These are phyloP conservation scores for Callipepla squamata DNA, from an alignment of 2,113 vertebrate species.

Conservation along the genomic window DNA sequence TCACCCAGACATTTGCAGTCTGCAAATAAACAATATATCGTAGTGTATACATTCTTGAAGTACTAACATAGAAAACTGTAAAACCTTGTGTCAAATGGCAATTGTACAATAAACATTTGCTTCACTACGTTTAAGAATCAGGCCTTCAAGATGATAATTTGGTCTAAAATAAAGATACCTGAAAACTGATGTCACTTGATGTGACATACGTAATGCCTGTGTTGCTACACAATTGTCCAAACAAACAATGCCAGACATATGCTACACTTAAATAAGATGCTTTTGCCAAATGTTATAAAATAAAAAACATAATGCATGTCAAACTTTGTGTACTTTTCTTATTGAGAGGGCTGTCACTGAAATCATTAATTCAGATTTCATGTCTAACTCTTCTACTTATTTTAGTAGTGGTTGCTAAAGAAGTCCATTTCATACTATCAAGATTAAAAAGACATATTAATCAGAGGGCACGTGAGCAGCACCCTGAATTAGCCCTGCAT, in stretches of 20 bases:
- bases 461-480: neutral
- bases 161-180: neutral
- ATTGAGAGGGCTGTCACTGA: neutral
- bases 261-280: neutral
- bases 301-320: neutral
- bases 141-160: neutral
- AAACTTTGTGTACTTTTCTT: neutral
- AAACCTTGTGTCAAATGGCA: constrained; percentile 47
- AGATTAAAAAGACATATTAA: neutral
- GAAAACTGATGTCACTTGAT: neutral
- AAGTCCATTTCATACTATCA: neutral
- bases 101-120: neutral
- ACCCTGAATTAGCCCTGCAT: neutral
- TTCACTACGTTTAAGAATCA: neutral
- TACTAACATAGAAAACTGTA: constrained; percentile 52
- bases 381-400: neutral
- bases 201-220: neutral
- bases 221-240: neutral
- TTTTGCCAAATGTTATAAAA: neutral
- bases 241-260: neutral
- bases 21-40: constrained; percentile 65
- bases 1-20: constrained; percentile 64
- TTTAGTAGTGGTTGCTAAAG: neutral
- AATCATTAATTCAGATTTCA: neutral
- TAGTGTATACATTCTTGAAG: neutral